Base-by-base conservation (phyloP, 2,888 invertebrate species). In the Dinocampus coccinellae region DNA sequence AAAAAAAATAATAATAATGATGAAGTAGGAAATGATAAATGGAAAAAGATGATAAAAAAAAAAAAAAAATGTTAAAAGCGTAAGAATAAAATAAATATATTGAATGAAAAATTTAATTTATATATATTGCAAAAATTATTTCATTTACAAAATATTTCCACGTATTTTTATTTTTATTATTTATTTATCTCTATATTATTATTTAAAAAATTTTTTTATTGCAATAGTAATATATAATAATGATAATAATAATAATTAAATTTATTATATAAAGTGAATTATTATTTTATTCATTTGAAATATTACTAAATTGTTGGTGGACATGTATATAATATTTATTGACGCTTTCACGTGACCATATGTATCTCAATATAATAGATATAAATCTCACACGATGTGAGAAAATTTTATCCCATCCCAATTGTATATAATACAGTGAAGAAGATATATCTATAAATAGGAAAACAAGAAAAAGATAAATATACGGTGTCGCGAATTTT, bases 61-160 rank as follows among this genome's bases (percentile, higher is more conserved):
- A 6, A 70, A 63, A 53, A 62, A 74, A 42, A 69, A 65, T 84
- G 81, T 83, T 83, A 80, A 77, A 77, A 82, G 76, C 76, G 81
- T 82, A 80, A 71, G 74, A 75, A 80, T 80, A 79, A 80, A 81
- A 80, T 82, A 84, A 84, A 83, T 80, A 84, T 81, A 79, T 29
- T 3, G 80, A 81, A 77, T 82, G 83, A 77, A 80, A 74, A 75
- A 76, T 70, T 70, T 24, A 47, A 69, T 47, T 2, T 24, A 29
- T 39, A 22, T 39, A 16, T 47, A 3, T 0, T 16, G 47, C 7
- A 13, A 0, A 4, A n/a, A n/a, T 39, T 39, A 3, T n/a, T 39
- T 39, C n/a, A 39, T 39, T 39, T 39, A 6, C 3, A n/a, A 1
- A n/a, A n/a, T 4, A 39, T 3, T 39, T 36, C 2, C 1, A 11